A percentile compares a stretch with the other conserved stretches of the same genome.
phyloP scores from a whole-genome alignment of 2,113 vertebrate species.

The Cebidichthys violaceus region DNA sequence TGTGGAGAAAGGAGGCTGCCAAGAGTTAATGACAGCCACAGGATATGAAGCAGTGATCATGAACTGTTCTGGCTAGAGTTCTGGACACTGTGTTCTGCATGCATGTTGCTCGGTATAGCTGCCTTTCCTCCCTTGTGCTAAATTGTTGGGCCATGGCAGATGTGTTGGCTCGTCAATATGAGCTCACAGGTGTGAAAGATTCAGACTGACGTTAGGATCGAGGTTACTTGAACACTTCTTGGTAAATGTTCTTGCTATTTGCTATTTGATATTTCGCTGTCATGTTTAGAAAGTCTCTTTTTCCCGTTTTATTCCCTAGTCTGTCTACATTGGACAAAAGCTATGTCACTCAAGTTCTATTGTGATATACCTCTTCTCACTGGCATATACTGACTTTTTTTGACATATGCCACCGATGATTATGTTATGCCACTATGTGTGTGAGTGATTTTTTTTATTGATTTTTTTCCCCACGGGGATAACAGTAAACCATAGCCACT shows the following conservation, averaged over 20 bases:
- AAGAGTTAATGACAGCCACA: background rate
- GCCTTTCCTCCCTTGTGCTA: background rate
- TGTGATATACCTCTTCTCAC: background rate
- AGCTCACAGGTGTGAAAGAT: background rate
- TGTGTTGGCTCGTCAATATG: background rate
- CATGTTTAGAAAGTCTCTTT: background rate
- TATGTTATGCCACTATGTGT: background rate
- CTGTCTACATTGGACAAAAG: too few relatives aligned
- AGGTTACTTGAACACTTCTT: background rate
- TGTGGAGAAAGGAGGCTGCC: background rate
- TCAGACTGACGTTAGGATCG: background rate
- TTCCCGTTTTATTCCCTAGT: background rate
- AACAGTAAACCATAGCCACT: background rate
- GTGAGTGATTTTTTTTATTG: too few relatives aligned
- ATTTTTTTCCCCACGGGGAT: background rate
- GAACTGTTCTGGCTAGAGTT: background rate
- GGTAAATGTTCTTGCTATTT: background rate
- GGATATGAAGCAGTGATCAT: background rate
- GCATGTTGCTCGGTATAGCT: background rate
- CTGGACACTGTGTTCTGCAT: conserved; percentile 12
- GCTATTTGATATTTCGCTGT: background rate
- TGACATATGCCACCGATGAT: background rate
- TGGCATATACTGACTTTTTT: background rate
- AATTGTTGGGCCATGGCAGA: background rate
- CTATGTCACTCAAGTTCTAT: background rate